Base-by-base conservation (phyloP, 2,888 invertebrate genomes). In the Ametastegia equiseti region DNA sequence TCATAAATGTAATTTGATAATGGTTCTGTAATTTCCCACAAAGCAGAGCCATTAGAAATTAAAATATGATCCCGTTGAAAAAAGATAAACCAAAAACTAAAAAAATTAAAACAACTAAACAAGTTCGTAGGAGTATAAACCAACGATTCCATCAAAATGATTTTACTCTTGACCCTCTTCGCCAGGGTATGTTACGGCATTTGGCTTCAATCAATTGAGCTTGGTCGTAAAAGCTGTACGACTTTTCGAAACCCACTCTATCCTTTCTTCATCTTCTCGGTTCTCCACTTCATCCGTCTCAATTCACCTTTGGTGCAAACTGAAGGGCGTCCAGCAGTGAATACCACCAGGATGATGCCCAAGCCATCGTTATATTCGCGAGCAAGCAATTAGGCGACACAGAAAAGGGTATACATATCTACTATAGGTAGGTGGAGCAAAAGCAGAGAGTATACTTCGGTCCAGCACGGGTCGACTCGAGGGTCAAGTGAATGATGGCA, bases 401-500 rank as follows among this genome's bases (percentile, higher is more conserved):
- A 4, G 13, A 50, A 75, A 54, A 54, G 19, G 30, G 54, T 2
- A 50, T 7, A 9, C n/a, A 71, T n/a, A 71, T 47, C 30, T n/a
- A n/a, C 9, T 15, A 60, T 23, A 45, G 19, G 71, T 27, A 15
- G 30, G 27, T 27, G 42, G n/a, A 30, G 13, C 30, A 15, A 23
- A 30, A 23, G 71, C 71, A 71, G 27, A 71, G 71, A 71, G 27
- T 42, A 71, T 45, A 27, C 47, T 13, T 71, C 23, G 39, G 23
- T 42, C 69, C 39, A 69, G 36, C 69, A n/a, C 23, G 42, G 33
- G 36, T 45, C 42, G 45, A 13, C 36, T 42, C 11, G 6, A 9
- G 73, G 73, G 75, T 75, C 36, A 75, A 33, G 75, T 75, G 54
- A 75, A 75, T 50, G 54, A 71, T 50, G 75, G 57, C 27, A 36